Base-by-base conservation (phyloP, 23 tunicate species). In the Halocynthia aurantium region DNA sequence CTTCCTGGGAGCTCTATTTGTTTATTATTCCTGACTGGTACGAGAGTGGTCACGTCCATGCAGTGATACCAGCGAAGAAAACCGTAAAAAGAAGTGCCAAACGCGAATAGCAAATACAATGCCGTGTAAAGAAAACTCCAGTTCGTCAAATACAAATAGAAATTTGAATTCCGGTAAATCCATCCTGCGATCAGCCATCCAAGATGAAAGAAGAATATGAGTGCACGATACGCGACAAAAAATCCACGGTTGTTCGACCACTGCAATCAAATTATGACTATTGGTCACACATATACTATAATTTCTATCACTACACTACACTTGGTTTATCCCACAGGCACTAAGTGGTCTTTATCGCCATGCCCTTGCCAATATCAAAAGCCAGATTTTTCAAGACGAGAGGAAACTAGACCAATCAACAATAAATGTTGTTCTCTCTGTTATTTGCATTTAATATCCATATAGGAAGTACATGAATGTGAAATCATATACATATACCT, bases 181-280 rank as follows among this genome's bases (percentile, higher is more conserved):
- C 70, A 65, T 10, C 70, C 70, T 11, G 70, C 70, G 19, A 65
- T 15, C 70, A 65, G 9, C 70, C 70, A 65, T 65, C 70, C 70
- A 2, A 65, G 70, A 20, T 65, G 70, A 65, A 65, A 65, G 49
- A 49, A 20, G 70, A 65, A 65, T 10, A 49, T 65, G 19, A 65
- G 31, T 40, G 31, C 10, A 15, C 70, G 70, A 65, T 65, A 65
- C 9, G 31, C 10, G n/a, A 65, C 18, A 15, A 65, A 65, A 0
- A 65, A 15, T 5, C 22, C 22, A 5, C 19, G n/a, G 19, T 49
- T 10, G 9, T 15, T 11, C 6, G 70, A 10, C 70, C 70, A 65
- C 70, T 65, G 70, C 9, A 10, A 65, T 65, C 44, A 31, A 31
- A 31, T 31, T 31, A 31, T 31, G 44, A 31, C 44, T 31, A 31